A percentile compares a stretch with the other conserved stretches of the same genome.
Conservation (phyloP, 2,888 invertebrate species). For the Sminthurinus aureus region DNA sequence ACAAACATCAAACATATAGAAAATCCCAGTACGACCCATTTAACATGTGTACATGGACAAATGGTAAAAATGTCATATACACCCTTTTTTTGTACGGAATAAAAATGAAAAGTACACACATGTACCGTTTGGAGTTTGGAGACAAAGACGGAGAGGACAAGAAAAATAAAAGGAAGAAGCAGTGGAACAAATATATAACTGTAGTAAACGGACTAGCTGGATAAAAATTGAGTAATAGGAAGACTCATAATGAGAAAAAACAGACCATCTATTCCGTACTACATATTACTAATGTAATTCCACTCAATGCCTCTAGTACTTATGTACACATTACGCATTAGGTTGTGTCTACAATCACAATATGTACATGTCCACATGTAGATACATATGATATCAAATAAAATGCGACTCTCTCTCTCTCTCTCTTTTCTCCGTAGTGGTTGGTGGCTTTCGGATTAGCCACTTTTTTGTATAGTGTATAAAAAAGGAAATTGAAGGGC, state of each 20-base stretch:
- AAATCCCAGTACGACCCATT: background rate
- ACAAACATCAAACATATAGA: too few relatives aligned
- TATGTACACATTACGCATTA: slow-evolving; percentile 4
- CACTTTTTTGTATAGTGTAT: slow-evolving; percentile 30
- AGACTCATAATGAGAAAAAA: slow-evolving; percentile 34
- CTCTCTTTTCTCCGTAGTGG: background rate
- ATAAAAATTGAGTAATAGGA: slow-evolving; percentile 37
- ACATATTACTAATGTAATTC: slow-evolving; percentile 22
- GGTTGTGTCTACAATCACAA: background rate
- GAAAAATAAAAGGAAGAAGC: background rate
- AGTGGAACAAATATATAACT: too few relatives aligned
- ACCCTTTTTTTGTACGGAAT: background rate
- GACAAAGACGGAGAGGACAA: background rate
- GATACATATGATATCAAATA: too few relatives aligned
- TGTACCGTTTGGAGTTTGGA: background rate
- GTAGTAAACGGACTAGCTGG: slow-evolving; percentile 15
- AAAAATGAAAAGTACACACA: background rate
- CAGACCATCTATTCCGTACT: slow-evolving; percentile 23
- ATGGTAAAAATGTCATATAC: background rate
- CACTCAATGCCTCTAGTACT: slow-evolving; percentile 2
- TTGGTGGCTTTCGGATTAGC: slow-evolving; percentile 30
- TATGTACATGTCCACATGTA: background rate
- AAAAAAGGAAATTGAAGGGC: slow-evolving; percentile 41
- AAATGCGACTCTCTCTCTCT: too few relatives aligned
- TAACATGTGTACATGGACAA: background rate